These are phyloP conservation scores for Schizopygopsis malacanthus DNA, from an alignment of 2,797 vertebrate species.

Conservation along the genomic window DNA sequence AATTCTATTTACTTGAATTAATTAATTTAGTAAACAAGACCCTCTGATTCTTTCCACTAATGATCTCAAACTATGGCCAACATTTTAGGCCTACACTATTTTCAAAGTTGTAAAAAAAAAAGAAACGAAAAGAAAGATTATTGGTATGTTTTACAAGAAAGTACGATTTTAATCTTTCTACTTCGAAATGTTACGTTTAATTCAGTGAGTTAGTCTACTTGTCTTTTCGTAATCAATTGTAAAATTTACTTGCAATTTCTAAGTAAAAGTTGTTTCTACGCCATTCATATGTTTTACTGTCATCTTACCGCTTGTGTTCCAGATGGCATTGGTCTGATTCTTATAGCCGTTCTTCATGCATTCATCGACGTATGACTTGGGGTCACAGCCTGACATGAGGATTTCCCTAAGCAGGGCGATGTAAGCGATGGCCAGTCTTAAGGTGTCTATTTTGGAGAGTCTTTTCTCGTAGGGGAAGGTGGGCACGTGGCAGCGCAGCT, in stretches of 20 bases:
- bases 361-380: conserved; percentile 79
- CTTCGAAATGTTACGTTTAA: not conserved
- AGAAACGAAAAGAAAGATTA: not conserved
- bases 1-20: not conserved
- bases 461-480: conserved; percentile 85
- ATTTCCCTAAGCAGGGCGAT: conserved; percentile 83
- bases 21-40: not conserved
- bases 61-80: not conserved
- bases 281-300: not conserved
- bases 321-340: conserved; percentile 74
- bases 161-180: not conserved
- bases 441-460: conserved; percentile 85
- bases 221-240: not conserved
- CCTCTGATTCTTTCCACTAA: not conserved
- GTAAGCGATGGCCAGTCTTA: conserved; percentile 82
- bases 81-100: not conserved
- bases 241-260: not conserved
- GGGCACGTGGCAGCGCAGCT: conserved; percentile 80
- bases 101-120: not conserved
- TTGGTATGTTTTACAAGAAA: not conserved
- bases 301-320: conserved; percentile 83
- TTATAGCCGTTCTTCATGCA: conserved; percentile 81
- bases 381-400: conserved; percentile 79
- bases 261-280: not conserved
- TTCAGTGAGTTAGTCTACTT: not conserved